A percentile compares a stretch with the other conserved stretches of the same genome.
Conservation (phyloP, 2,113 vertebrate species). For the Cavia porcellus region DNA sequence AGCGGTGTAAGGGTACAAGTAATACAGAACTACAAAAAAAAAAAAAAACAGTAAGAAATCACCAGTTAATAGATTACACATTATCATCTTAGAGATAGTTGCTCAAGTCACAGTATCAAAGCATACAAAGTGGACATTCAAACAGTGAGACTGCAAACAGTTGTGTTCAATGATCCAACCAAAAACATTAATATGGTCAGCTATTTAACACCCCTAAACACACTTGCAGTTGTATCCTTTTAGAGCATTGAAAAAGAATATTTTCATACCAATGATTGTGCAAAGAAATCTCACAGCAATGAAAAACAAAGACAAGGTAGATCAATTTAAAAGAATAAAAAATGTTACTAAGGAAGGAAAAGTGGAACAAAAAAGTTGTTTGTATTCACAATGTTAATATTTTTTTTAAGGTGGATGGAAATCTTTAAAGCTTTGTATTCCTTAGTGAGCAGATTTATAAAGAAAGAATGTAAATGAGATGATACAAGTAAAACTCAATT, state of each 20-base stretch:
- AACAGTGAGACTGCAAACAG: no score
- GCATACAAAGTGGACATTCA: no score
- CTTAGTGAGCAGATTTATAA: background rate
- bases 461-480: background rate
- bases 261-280: background rate
- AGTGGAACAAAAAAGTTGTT: background rate
- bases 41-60: no score
- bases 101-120: no score
- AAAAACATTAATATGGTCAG: no score
- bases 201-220: no score
- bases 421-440: background rate
- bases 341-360: background rate
- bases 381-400: background rate
- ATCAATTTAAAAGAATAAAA: conserved; percentile 39
- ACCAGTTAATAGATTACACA: no score
- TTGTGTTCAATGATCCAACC: no score
- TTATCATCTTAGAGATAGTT: no score
- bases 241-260: background rate
- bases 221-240: no score
- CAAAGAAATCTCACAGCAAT: background rate
- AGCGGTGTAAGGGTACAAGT: no score
- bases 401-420: background rate
- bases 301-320: conserved; percentile 19
- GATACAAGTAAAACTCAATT: background rate
- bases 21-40: no score